Base-by-base conservation (phyloP, 2,888 invertebrate genomes). In the Dasysyrphus tricinctus region DNA sequence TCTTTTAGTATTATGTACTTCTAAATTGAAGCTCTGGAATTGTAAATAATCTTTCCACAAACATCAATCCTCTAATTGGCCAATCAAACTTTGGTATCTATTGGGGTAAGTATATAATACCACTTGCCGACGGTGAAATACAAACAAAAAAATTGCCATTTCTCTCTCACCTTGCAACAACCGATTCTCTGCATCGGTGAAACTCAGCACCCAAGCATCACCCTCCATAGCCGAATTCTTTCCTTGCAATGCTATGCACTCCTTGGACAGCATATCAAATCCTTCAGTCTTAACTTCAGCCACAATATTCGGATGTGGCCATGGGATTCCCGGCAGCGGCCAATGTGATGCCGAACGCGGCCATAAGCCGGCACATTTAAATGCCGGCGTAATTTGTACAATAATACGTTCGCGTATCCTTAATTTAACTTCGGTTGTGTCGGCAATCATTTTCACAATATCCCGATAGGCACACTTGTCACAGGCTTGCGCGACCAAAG, bases 261-360 rank as follows among this genome's bases (percentile, higher is more conserved):
- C 97, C 92, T 97, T 97, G 37, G 97, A 98, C 49, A 98, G 93
- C 91, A 98, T 94, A 91, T 98, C 98, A 93, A 99, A 98, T 4
- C 98, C 98, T 93, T 98, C 98, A 7, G 97, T 96, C 93, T 98
- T 98, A 44, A 98, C 98, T 93, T 98, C 97, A 49, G 97, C 97
- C 5, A 98, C 97, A 88, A 98, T 95, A 91, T 97, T 97, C 0
- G 97, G 97, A 93, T 97, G 97, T 11, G 98, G 98, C 98, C 98
- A 98, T 5, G 97, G 96, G 88, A 97, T 96, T 88, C 97, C 97
- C 4, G 97, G 96, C 81, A 97, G 94, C 3, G 98, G 98, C 98
- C 98, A 98, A 91, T 98, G 98, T 12, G 97, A 96, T 0, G 98
- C 98, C 19, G 97, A 97, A 63, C 98, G 94, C 2, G 98, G 98